Conservation (phyloP, 92 coral and sea anemone genomes). For the Phenganax subtilis region DNA sequence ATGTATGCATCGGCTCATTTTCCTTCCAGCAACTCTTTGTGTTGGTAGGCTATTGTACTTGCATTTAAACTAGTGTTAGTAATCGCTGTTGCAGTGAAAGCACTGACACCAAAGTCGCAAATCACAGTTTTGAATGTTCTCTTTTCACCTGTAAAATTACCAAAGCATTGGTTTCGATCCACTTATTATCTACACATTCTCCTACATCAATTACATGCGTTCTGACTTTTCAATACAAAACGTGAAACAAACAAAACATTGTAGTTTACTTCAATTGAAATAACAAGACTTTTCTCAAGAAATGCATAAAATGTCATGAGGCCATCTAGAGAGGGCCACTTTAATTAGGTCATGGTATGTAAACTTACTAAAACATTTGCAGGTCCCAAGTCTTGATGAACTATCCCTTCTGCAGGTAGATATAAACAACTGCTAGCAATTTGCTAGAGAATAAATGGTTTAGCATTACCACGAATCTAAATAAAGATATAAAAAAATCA, state of each 20-base stretch:
- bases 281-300: no score
- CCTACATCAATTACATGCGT: no score
- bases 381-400: conserved; percentile 43
- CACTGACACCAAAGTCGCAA: conserved; percentile 50
- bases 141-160: conserved; percentile 40
- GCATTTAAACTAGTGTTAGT: conserved; percentile 42
- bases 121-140: conserved; percentile 41
- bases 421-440: conserved; percentile 17
- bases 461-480: no score
- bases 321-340: no score
- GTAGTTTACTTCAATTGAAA: no score
- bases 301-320: no score
- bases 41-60: conserved; percentile 49
- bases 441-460: neutral
- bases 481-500: neutral
- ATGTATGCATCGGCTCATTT: conserved; percentile 35
- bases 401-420: conserved; percentile 14
- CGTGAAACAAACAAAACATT: no score
- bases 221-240: no score
- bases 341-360: no score
- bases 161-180: no score
- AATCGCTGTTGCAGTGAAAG: conserved; percentile 36
- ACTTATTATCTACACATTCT: no score
- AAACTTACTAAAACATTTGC: conserved; percentile 24
- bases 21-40: conserved; percentile 41